Evolutionary conservation across 2,888 invertebrate genomes (phyloP).

Genomic region (Spicauda simplicius): DNA sequence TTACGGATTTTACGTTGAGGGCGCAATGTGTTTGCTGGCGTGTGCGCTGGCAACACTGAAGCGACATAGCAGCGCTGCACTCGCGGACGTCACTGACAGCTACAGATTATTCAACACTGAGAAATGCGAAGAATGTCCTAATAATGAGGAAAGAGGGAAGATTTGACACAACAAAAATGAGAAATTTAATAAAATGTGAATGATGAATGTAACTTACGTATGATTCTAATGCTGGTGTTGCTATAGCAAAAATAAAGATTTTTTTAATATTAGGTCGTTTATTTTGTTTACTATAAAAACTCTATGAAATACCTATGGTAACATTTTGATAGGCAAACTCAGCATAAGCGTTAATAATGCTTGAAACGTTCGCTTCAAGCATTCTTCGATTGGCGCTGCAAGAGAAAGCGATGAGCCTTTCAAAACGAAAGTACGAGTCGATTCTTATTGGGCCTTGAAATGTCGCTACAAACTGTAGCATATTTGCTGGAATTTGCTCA

Average conservation of each 20-base stretch:
- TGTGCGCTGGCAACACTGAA: conserved; percentile 85
- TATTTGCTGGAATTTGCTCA: too few relatives aligned
- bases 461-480: too few relatives aligned
- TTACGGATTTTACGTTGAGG: conserved; percentile 88
- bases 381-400: too few relatives aligned
- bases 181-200: not conserved
- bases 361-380: too few relatives aligned
- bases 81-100: conserved; percentile 50
- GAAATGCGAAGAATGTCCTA: conserved; percentile 37
- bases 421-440: too few relatives aligned
- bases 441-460: too few relatives aligned
- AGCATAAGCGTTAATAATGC: too few relatives aligned
- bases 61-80: conserved; percentile 67
- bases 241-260: not conserved
- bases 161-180: conserved; percentile 13
- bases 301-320: too few relatives aligned
- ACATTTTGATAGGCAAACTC: too few relatives aligned
- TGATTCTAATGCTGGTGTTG: not conserved
- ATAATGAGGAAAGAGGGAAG: conserved; percentile 1
- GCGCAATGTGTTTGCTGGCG: conserved; percentile 87
- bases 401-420: too few relatives aligned
- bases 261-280: not conserved
- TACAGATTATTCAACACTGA: conserved; percentile 57
- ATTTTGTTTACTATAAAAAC: not conserved
- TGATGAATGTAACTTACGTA: too few relatives aligned